Base-by-base conservation (phyloP, 1,140 invertebrate genomes). In the Ladona fulva region DNA sequence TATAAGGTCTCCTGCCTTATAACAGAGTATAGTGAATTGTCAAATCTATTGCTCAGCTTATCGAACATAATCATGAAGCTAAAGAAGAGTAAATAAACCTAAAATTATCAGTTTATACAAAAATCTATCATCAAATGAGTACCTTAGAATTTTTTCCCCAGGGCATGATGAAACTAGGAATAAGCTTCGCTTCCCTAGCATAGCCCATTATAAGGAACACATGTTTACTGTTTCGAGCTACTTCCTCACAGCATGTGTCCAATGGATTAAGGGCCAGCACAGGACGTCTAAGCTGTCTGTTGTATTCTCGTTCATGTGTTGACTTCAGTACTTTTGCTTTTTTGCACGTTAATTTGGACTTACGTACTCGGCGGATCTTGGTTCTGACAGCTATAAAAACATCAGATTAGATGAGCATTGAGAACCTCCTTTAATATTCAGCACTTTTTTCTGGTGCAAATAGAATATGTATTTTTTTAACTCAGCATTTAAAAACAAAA, bases 201-300 rank as follows among this genome's bases (percentile, higher is more conserved):
- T 83, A 81, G 16, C 87, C 88, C 88, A 89, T 89, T 25, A 89
- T 84, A 25, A 89, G 84, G 80, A 85, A 88, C 24, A 79, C 78
- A 25, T 80, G 77, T 76, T 76, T 74, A 37, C 75, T 79, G 42
- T 74, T 77, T 80, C 81, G 79, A 16, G 81, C 78, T 12, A 82
- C 79, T 52, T 84, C 79, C 24, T 83, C 82, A 78, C 85, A 86
- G 80, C 87, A 88, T 5, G 81, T 77, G 19, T 85, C 84, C 25
- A 85, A 84, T 74, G 83, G 82, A 74, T 85, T 83, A 59, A 88
- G 82, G 24, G 81, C 79, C 8, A 87, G 81, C 0, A 81, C 81
- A 16, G 86, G 82, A 25, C 82, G 80, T 77, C 82, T 80, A 0
- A 85, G 79, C 73, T 81, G 79, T 25, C 81, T 80, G 16, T 82